Percentiles rank a stretch among this genome's conserved stretches.
These are phyloP conservation scores for Calosoma granatense DNA, from an alignment of 1,140 invertebrate species.

Conservation along the genomic window DNA sequence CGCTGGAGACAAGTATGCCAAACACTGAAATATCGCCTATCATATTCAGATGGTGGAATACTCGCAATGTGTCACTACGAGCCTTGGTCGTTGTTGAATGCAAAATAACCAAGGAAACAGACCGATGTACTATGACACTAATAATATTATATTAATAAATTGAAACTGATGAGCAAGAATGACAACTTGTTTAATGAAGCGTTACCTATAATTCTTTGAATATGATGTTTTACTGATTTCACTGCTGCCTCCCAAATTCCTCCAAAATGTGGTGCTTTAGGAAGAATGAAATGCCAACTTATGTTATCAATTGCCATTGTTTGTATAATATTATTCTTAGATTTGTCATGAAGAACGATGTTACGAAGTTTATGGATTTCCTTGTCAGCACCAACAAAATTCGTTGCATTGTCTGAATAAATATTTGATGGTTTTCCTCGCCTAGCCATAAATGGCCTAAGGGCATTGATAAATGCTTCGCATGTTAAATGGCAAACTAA, in stretches of 20 bases:
- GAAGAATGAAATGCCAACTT: constrained; percentile 21
- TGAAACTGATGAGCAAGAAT: too few relatives aligned
- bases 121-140: too few relatives aligned
- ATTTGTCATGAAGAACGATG: neutral
- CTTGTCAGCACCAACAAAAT: constrained; percentile 11
- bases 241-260: constrained; percentile 26
- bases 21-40: too few relatives aligned
- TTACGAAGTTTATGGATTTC: neutral
- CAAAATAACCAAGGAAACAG: too few relatives aligned
- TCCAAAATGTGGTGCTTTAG: constrained; percentile 21
- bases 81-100: too few relatives aligned
- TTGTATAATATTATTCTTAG: neutral
- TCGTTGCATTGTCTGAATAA: constrained; percentile 15
- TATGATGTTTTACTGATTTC: constrained; percentile 16
- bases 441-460: constrained; percentile 22
- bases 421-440: constrained; percentile 14
- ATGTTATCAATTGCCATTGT: neutral
- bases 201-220: neutral
- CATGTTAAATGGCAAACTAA: constrained; percentile 18
- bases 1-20: too few relatives aligned
- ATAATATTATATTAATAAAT: too few relatives aligned
- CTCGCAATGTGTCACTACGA: too few relatives aligned
- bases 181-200: too few relatives aligned
- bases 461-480: constrained; percentile 19
- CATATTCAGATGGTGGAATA: too few relatives aligned